Conservation (phyloP, 2,797 vertebrate species). For the Sciurus carolinensis region DNA sequence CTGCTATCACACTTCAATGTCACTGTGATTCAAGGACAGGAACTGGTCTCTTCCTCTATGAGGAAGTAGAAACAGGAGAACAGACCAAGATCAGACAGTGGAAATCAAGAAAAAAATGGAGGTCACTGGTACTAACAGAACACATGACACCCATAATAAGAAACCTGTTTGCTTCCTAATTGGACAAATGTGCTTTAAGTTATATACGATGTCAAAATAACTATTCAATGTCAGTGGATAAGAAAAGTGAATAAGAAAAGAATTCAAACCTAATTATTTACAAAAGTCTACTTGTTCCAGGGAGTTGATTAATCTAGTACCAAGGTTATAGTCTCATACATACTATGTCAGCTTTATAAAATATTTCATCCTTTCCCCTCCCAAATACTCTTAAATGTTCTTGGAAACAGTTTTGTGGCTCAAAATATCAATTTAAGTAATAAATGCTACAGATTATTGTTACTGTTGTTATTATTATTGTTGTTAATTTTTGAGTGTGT, state of each 20-base stretch:
- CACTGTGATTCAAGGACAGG: background rate
- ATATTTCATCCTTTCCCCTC: background rate
- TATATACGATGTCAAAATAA: background rate
- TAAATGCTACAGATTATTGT: background rate
- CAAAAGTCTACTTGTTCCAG: background rate
- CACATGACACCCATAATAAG: background rate
- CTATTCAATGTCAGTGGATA: background rate
- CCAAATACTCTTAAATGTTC: background rate
- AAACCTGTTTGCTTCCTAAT: background rate
- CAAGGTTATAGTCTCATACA: background rate
- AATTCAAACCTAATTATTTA: background rate
- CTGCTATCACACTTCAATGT: background rate
- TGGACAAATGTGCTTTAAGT: background rate
- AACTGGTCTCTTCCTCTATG: background rate
- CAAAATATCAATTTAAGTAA: background rate
- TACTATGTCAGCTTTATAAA: background rate
- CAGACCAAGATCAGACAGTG: background rate
- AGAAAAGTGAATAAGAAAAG: background rate
- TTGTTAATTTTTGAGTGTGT: too few relatives aligned
- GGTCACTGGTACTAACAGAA: background rate
- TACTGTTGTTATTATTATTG: too few relatives aligned
- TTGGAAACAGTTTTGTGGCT: background rate
- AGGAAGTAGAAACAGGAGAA: background rate
- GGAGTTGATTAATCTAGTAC: background rate
- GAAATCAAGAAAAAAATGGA: background rate